Base-by-base conservation (phyloP, 2,113 vertebrate species). In the Aplodontia rufa region DNA sequence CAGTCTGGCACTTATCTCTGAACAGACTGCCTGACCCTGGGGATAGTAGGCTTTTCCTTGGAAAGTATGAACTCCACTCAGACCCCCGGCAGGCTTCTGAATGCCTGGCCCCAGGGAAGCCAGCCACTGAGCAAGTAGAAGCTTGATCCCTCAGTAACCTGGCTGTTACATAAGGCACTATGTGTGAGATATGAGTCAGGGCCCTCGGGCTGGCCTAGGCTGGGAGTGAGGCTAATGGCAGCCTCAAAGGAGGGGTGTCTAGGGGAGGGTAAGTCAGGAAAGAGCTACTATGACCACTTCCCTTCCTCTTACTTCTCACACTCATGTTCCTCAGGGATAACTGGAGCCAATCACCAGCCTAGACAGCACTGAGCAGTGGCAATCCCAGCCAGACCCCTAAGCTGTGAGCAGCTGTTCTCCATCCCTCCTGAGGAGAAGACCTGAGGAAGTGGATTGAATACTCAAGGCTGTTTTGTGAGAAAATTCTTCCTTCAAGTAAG, bases 101-200 rank as follows among this genome's bases (percentile, higher is more conserved):
- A 90, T 91, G 83, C 83, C 45, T 95, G 69, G 83, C 90, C 80
- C 32, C 16, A 47, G 83, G 87, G 62, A 93, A 93, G 75, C 51
- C 90, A 85, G 80, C 69, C 82, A 87, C 81, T 60, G 82, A 97
- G 80, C 95, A 97, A 97, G 96, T 90, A 97, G 87, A 90, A 94
- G 87, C 78, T 96, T 96, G 95, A 92, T 78, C 84, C 72, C 92
- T 94, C 87, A 26, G 83, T 87, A 94, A 91, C 53, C 80, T 93
- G 90, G 81, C 86, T 93, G 79, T 96, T 96, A 94, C 83, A 95
- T 96, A 95, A 96, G 89, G 66, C 11, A 72, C 90, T 93, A 75
- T 1, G 30, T 8, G 37, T 8, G 45, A 87, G 92, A 78, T 68
- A 76, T 94, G 95, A 96, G 87, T 95, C 97, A 97, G 76, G 93